A percentile compares a stretch with the other conserved stretches of the same genome.
Conservation (phyloP, 2,797 vertebrate species). For the Eidolon dupreanum region DNA sequence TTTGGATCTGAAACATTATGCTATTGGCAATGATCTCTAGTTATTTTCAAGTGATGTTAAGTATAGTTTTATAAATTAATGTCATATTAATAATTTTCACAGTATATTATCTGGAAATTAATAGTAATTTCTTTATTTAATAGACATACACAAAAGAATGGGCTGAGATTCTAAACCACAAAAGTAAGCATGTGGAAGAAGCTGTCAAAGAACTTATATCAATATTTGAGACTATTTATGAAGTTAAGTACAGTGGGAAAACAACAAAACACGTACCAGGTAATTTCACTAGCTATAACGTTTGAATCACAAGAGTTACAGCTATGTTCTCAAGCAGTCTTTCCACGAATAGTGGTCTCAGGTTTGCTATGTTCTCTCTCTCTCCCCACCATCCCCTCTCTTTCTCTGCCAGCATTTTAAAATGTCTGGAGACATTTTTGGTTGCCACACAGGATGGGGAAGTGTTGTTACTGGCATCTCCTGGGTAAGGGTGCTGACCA, state of each 20-base stretch:
- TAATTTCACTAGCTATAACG: constrained; percentile 65
- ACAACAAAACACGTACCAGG: constrained; percentile 77
- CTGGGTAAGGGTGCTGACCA: neutral
- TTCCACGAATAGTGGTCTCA: neutral
- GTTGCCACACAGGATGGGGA: neutral
- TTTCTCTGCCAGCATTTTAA: neutral
- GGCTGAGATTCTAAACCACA: constrained; percentile 85
- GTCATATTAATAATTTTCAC: neutral
- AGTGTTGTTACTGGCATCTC: neutral
- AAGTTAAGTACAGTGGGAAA: constrained; percentile 78
- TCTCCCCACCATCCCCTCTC: neutral
- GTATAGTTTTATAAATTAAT: neutral
- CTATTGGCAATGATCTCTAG: neutral
- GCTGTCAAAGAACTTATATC: constrained; percentile 86
- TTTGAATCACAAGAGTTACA: neutral
- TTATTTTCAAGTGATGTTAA: constrained; percentile 15
- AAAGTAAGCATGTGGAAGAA: constrained; percentile 86
- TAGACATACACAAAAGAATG: constrained; percentile 85
- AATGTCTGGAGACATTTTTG: neutral
- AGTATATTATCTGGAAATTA: constrained; percentile 17
- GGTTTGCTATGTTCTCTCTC: neutral
- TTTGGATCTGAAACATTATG: neutral
- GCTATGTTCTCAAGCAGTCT: neutral
- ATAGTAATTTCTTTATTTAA: constrained; percentile 68
- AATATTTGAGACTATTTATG: constrained; percentile 85